These are phyloP conservation scores for Eilema griseolum DNA, from an alignment of 2,888 invertebrate genomes.

Conservation along the genomic window DNA sequence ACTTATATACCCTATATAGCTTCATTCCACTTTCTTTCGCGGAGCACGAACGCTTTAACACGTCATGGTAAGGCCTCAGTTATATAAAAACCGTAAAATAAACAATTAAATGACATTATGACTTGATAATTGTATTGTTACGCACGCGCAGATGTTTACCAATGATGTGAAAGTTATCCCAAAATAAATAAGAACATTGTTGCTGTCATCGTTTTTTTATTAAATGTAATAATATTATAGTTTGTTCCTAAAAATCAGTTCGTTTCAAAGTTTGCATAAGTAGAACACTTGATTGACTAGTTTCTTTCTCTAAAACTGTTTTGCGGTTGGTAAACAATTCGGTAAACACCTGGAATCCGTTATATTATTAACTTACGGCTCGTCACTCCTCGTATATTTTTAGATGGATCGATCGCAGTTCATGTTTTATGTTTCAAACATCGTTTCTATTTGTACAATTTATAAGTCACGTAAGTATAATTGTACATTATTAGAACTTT, in stretches of 20 bases:
- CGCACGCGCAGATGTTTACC: not conserved
- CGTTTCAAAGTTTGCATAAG: not conserved
- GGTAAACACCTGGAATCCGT: not conserved
- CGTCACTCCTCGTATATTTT: conserved; percentile 15
- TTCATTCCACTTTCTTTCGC: no score
- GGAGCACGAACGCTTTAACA: no score
- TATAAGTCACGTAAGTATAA: not conserved
- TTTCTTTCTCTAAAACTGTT: not conserved
- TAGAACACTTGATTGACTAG: conserved; percentile 5
- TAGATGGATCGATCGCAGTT: conserved; percentile 10
- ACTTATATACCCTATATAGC: no score
- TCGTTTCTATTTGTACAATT: not conserved
- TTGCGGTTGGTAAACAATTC: conserved; percentile 4
- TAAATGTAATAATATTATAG: not conserved
- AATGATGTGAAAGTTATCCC: conserved; percentile 12
- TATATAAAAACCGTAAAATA: conserved; percentile 5
- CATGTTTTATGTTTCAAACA: conserved; percentile 2
- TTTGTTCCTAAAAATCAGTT: conserved; percentile 6
- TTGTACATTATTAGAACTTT: not conserved
- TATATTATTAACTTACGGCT: conserved; percentile 15
- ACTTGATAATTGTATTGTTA: conserved; percentile 11
- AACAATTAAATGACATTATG: conserved; percentile 10
- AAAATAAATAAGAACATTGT: not conserved
- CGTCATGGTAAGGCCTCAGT: no score
- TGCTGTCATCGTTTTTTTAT: not conserved